Evolutionary conservation across 2,797 vertebrate genomes (phyloP).

Genomic region (Eutrigla gurnardus): DNA sequence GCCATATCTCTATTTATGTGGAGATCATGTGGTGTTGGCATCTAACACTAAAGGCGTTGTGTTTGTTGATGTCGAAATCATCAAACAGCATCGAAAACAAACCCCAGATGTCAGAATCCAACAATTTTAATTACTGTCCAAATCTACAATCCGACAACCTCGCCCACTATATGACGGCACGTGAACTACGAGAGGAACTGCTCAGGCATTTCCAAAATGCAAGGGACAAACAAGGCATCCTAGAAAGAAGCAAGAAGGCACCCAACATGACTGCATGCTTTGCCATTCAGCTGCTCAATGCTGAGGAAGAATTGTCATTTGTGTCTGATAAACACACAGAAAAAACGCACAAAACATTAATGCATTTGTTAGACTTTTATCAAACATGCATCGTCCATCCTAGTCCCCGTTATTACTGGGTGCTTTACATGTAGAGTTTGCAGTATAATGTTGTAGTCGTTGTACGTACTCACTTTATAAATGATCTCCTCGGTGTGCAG

Average conservation of each 20-base stretch:
- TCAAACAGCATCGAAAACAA: neutral
- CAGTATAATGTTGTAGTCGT: too few species aligned
- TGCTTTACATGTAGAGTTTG: too few species aligned
- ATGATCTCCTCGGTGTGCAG: too few species aligned
- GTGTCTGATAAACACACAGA: neutral
- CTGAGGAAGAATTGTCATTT: neutral
- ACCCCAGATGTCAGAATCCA: neutral
- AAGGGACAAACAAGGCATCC: neutral
- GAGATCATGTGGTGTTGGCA: neutral
- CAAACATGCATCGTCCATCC: too few species aligned
- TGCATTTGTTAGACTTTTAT: too few species aligned
- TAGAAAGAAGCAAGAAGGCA: neutral
- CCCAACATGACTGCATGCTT: neutral
- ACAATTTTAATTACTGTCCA: too few species aligned
- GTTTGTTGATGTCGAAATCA: neutral
- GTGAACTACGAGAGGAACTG: too few species aligned
- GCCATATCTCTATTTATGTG: neutral
- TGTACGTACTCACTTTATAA: neutral
- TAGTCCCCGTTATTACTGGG: too few species aligned
- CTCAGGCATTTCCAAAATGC: too few species aligned
- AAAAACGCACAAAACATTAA: too few species aligned
- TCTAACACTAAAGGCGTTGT: neutral
- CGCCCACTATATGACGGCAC: too few species aligned
- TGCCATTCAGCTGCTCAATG: neutral
- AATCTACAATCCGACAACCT: too few species aligned